Percentiles rank a stretch among this genome's conserved stretches.
Evolutionary conservation across 1,140 invertebrate species (phyloP).

Genomic region (Cyclargus thomasi): DNA sequence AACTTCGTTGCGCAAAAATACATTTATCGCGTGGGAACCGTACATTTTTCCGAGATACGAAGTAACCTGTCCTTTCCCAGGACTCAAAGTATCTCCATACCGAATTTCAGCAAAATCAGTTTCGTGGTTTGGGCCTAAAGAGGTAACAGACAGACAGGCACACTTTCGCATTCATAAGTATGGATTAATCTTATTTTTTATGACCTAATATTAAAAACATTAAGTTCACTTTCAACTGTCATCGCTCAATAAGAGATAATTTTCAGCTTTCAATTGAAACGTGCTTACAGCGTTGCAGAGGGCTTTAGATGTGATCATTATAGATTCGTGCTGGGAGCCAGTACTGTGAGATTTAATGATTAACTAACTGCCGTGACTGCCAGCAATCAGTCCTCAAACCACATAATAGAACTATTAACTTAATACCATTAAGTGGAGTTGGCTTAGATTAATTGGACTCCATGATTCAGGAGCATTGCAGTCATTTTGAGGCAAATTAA

Average conservation of each 20-base stretch:
- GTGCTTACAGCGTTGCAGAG: neutral
- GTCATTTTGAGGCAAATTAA: neutral
- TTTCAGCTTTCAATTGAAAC: neutral
- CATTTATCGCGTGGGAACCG: too few relatives aligned
- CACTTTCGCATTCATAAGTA: too few relatives aligned
- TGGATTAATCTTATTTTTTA: too few relatives aligned
- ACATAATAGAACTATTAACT: slow-evolving; percentile 1
- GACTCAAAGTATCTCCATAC: too few relatives aligned
- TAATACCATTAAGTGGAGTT: neutral
- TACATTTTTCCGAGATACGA: too few relatives aligned
- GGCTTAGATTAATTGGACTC: neutral
- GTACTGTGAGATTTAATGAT: neutral
- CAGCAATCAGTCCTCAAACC: neutral
- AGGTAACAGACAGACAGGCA: too few relatives aligned
- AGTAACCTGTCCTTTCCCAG: too few relatives aligned
- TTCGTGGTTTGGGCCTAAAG: too few relatives aligned
- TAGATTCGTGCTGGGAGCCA: neutral
- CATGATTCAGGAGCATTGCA: neutral
- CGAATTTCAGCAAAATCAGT: too few relatives aligned
- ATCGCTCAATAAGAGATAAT: neutral
- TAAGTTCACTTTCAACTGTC: too few relatives aligned
- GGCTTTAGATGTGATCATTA: neutral
- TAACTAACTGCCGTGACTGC: neutral
- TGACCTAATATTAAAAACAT: too few relatives aligned
- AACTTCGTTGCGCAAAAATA: too few relatives aligned